Conservation (phyloP, 1,140 invertebrate species). For the Aphelenchoides besseyi region DNA sequence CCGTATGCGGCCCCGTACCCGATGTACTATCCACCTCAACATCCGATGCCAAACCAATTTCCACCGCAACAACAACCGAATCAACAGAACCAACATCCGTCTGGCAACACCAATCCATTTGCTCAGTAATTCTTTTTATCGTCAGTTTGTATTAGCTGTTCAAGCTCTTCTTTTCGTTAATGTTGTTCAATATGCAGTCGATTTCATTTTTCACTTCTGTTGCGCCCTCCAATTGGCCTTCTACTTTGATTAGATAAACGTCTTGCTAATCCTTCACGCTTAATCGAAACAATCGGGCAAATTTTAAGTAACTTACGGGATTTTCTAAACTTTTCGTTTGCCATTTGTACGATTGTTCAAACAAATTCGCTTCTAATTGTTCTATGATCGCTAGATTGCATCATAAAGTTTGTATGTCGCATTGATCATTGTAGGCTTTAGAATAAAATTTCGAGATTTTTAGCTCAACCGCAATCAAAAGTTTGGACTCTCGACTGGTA, state of each 20-base stretch:
- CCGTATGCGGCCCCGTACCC: conserved; percentile 13
- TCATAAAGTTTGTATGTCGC: no score
- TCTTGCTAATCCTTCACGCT: not conserved
- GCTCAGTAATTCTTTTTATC: not conserved
- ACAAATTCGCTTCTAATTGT: no score
- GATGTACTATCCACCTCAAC: not conserved
- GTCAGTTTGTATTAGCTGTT: not conserved
- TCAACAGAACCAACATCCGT: conserved; percentile 36
- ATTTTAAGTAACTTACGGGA: not conserved
- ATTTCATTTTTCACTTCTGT: not conserved
- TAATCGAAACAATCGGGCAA: conserved; percentile 5
- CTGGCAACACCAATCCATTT: conserved; percentile 19
- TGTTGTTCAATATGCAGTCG: not conserved
- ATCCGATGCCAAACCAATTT: conserved; percentile 7
- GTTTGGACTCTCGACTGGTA: no score
- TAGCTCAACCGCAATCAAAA: no score
- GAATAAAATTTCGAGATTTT: no score
- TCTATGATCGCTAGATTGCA: no score
- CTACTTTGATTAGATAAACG: conserved; percentile 2
- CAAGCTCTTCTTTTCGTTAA: not conserved
- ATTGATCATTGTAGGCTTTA: no score
- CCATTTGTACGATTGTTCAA: not conserved
- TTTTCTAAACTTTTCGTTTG: not conserved
- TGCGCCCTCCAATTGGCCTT: not conserved
- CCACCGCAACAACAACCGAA: conserved; percentile 27